Percentiles rank a stretch among this genome's conserved stretches.
These are phyloP conservation scores for Gallinago stenura DNA, from an alignment of 2,797 vertebrate genomes.

Conservation along the genomic window DNA sequence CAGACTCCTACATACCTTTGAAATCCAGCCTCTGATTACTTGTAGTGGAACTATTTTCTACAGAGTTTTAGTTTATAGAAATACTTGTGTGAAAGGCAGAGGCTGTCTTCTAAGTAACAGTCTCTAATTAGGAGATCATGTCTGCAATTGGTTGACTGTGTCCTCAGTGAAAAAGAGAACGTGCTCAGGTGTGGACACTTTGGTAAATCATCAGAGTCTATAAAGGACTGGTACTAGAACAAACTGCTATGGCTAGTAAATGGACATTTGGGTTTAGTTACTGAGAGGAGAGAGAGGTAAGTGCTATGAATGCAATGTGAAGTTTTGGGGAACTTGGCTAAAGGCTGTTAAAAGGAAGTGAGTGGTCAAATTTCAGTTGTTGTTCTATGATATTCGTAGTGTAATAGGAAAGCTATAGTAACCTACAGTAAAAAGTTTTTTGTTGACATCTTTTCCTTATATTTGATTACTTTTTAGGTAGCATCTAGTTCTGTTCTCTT, in stretches of 20 bases:
- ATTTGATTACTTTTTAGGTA: not conserved
- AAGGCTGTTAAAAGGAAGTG: not conserved
- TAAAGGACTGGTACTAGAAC: not conserved
- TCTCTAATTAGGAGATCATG: not conserved
- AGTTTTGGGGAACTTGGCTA: not conserved
- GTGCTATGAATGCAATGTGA: fast-evolving
- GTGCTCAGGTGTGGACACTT: not conserved
- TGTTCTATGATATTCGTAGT: fast-evolving
- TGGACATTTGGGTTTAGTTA: fast-evolving
- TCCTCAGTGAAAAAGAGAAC: not conserved
- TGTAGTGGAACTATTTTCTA: not conserved
- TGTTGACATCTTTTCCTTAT: not conserved
- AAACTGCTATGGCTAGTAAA: fast-evolving
- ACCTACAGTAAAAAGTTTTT: not conserved
- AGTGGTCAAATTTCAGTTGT: not conserved
- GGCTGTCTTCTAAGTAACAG: not conserved
- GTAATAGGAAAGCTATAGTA: not conserved
- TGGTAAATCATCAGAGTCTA: not conserved
- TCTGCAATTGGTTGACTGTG: not conserved
- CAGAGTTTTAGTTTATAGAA: not conserved
- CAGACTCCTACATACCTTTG: not conserved
- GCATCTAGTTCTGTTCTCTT: fast-evolving
- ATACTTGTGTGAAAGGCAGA: not conserved
- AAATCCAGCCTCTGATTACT: not conserved
- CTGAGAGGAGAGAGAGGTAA: not conserved